A percentile compares a stretch with the other conserved stretches of the same genome.
phyloP scores from a whole-genome alignment of 2,113 vertebrate genomes.

The Thalassoma bifasciatum region DNA sequence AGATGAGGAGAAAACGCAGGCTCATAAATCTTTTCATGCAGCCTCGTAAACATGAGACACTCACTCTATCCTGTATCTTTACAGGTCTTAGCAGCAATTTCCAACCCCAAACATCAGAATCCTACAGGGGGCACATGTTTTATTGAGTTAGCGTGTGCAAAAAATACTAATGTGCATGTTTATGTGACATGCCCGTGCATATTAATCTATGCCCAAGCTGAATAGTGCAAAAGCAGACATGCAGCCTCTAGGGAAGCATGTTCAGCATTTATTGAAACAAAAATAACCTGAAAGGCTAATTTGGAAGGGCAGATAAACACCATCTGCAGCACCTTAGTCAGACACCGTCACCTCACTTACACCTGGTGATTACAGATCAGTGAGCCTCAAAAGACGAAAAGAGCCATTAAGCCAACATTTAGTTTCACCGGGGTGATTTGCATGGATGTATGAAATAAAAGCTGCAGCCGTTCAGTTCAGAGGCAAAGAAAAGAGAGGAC shows the following conservation, averaged over 20 bases:
- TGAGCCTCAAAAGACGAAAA: slow-evolving; percentile 47
- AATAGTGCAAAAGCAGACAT: slow-evolving; percentile 18
- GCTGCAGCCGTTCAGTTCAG: slow-evolving; percentile 32
- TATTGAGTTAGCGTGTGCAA: slow-evolving; percentile 3
- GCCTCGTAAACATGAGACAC: slow-evolving; percentile 47
- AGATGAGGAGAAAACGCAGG: slow-evolving; percentile 37
- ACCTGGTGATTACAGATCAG: slow-evolving; percentile 48
- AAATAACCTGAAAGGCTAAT: slow-evolving; percentile 46
- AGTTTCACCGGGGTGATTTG: slow-evolving; percentile 40
- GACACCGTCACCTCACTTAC: slow-evolving; percentile 42
- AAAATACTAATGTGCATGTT: slow-evolving; percentile 32
- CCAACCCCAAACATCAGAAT: slow-evolving; percentile 9
- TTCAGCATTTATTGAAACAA: slow-evolving; percentile 14
- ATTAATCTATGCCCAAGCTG: slow-evolving; percentile 10
- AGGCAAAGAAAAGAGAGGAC: slow-evolving; percentile 8
- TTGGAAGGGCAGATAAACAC: slow-evolving; percentile 38
- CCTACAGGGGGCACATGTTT: neutral
- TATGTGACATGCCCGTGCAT: slow-evolving; percentile 6
- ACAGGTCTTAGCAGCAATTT: slow-evolving; percentile 21
- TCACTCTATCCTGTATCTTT: slow-evolving; percentile 25
- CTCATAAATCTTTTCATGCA: slow-evolving; percentile 53
- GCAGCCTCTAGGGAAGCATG: slow-evolving; percentile 12
- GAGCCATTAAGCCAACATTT: slow-evolving; percentile 54
- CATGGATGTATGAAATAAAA: slow-evolving; percentile 62
- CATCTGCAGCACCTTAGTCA: slow-evolving; percentile 41